These are phyloP conservation scores for Zaprionus davidi DNA, from an alignment of 1,140 invertebrate species.

Conservation along the genomic window DNA sequence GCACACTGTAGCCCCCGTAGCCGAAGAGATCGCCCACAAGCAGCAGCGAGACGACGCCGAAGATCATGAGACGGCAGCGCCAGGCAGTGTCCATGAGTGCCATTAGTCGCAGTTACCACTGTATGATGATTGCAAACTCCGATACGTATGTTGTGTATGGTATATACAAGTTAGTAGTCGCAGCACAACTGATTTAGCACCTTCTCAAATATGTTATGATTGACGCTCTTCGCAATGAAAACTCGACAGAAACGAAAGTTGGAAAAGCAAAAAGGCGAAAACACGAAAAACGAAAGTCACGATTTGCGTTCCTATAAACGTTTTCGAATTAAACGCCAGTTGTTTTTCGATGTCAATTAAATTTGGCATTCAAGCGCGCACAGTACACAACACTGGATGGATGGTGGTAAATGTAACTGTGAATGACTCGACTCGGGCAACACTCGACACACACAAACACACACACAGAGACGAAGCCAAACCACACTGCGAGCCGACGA, in stretches of 20 bases:
- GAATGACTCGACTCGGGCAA: slow-evolving; percentile 38
- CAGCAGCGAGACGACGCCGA: slow-evolving; percentile 71
- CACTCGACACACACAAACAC: slow-evolving; percentile 9
- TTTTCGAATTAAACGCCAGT: slow-evolving; percentile 60
- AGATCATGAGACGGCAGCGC: slow-evolving; percentile 81
- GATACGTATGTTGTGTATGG: neutral
- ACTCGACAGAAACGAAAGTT: slow-evolving; percentile 69
- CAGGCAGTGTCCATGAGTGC: slow-evolving; percentile 77
- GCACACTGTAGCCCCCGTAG: slow-evolving; percentile 69
- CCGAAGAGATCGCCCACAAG: slow-evolving; percentile 80
- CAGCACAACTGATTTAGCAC: slow-evolving; percentile 33
- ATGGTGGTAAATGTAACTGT: slow-evolving; percentile 67
- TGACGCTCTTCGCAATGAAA: slow-evolving; percentile 63
- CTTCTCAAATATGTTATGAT: slow-evolving; percentile 20
- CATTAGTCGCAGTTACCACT: slow-evolving; percentile 30
- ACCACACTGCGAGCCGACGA: slow-evolving; percentile 26
- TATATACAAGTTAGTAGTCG: neutral
- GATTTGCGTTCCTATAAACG: slow-evolving; percentile 28
- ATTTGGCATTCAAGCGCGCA: slow-evolving; percentile 79
- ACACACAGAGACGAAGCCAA: slow-evolving; percentile 2
- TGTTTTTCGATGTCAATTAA: slow-evolving; percentile 59
- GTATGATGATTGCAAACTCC: neutral
- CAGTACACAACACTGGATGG: slow-evolving; percentile 52
- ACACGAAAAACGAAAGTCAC: slow-evolving; percentile 58
- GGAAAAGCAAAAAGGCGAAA: slow-evolving; percentile 46